Conservation (phyloP, 2,113 vertebrate species). For the Eonycteris spelaea region DNA sequence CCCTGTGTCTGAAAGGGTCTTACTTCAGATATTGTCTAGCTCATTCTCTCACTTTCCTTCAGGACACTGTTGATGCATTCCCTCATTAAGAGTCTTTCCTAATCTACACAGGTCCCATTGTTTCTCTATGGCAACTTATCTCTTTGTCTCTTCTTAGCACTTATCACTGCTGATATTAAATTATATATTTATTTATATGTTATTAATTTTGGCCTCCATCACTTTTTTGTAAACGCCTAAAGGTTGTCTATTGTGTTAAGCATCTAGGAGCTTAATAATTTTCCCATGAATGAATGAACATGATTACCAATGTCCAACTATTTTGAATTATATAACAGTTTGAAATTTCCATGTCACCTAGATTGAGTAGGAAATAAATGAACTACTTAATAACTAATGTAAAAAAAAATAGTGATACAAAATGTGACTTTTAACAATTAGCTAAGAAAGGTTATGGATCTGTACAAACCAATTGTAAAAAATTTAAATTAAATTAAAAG, state of each 20-base stretch:
- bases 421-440: conserved; percentile 17
- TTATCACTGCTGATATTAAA: background rate
- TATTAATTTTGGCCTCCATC: background rate
- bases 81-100: background rate
- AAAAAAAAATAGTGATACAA: conserved; percentile 18
- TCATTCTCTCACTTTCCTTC: background rate
- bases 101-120: background rate
- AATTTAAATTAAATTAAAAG: background rate
- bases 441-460: conserved; percentile 38
- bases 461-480: background rate
- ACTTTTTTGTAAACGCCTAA: background rate
- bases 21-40: background rate
- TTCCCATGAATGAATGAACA: background rate
- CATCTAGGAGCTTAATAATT: conserved; percentile 24
- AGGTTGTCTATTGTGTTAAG: background rate
- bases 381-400: conserved; percentile 37
- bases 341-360: conserved; percentile 25
- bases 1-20: background rate
- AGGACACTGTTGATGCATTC: background rate
- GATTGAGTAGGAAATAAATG: conserved; percentile 42
- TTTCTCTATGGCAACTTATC: background rate
- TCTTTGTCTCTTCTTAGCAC: background rate
- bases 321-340: conserved; percentile 41
- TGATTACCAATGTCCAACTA: conserved; percentile 15
- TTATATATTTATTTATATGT: background rate